Evolutionary conservation across 2,797 vertebrate genomes (phyloP), one percentile per base, ranked within the genome.

Genomic region (Lutjanus argentimaculatus): DNA sequence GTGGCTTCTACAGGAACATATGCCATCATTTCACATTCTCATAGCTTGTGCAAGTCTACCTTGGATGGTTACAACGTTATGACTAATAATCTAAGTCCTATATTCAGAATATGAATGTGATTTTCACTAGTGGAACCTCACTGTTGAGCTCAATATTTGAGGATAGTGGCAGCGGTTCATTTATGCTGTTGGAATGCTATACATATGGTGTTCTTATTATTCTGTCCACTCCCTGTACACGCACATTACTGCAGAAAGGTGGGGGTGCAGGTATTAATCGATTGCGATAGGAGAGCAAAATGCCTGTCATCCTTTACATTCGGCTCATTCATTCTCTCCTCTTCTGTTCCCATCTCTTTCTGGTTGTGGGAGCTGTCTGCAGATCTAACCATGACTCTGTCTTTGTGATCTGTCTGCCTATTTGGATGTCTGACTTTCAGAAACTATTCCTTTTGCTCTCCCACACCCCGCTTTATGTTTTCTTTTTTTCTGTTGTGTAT

Each of bases 361-460:
- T 82, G 61, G 40, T 63, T 36, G 55, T 16, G 25, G 51, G 45
- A 82, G 71, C 65, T 59, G 75, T 87, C 78, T 87, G 82, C 69
- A 85, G 63, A 91, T 90, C 89, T 79, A 77, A 89, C 78, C 56
- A 16, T 0, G 57, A 61, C 82, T 80, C 69, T 3, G 64, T 73
- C 85, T 80, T 82, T 86, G 69, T 90, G 75, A 85, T 91, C 82
- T 49, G 48, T 69, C 73, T 78, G 73, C 59, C 56, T 89, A 58
- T 88, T 84, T 89, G 77, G 73, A 86, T 89, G 83, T 83, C 83
- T 88, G 86, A 82, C 86, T 93, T 87, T 92, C 57, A 87, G 61
- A 91, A 89, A 89, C 75, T 68, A 77, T 75, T 82, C 62, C 85
- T 88, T 89, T 62, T 77, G 78, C 77, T 90, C 74, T 83, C 67